Evolutionary conservation across 2,797 vertebrate genomes (phyloP), one percentile per base, ranked within the genome.

Genomic region (Sebastes glaucus): DNA sequence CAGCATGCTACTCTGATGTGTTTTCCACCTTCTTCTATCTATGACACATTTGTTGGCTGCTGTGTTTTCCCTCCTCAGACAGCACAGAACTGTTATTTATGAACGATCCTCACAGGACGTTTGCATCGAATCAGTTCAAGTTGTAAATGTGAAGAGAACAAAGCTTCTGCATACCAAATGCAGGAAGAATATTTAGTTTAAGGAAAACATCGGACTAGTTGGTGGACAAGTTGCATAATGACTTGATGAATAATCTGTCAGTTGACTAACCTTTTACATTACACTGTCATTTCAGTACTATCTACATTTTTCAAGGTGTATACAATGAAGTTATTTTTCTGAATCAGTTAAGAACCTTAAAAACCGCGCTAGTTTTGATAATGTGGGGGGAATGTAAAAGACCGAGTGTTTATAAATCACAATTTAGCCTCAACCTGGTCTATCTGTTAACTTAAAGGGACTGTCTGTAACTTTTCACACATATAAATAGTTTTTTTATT

Each of bases 21-120:
- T 63, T 72, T 64, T 77, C 62, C 72, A 59, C 65, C 61, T 38
- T 63, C 73, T 30, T 66, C 38, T 62, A 38, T 57, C 69, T 25
- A 9, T 75, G 80, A 85, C 80, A 80, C 74, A 60, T 71, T 23
- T 5, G 22, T 30, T 55, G 60, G 78, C 63, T 18, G 61, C 25
- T 60, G 20, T 46, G 1, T 30, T 33, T 65, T 30, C 20, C 28
- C 55, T 27, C 18, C n/a, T 28, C 69, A 65, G 76, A 22, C 25
- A 46, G 33, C 11, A 35, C 52, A 49, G 35, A 27, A 32, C 8
- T 33, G 38, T 4, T 20, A 25, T 62, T 16, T 14, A 1, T 63
- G 25, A 59, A 56, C 27, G 18, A 46, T 52, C 28, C 46, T 33
- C 55, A 53, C 22, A n/a, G 1, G 9, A 22, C 28, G 4, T 4